phyloP scores from a whole-genome alignment of 2,888 invertebrate species.

The Limnephilus rhombicus region DNA sequence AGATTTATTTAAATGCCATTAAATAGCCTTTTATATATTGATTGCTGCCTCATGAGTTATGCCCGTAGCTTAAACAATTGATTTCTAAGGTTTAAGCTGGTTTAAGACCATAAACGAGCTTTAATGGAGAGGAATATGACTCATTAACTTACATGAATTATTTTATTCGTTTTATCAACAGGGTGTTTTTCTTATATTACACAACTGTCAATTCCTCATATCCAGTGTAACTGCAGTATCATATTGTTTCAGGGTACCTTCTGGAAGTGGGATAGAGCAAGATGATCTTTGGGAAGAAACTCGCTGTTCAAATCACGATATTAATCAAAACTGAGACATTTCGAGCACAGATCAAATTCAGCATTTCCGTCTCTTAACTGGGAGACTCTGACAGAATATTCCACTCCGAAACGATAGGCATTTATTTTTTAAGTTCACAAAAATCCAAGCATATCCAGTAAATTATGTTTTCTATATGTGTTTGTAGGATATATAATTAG shows the following conservation, averaged over 20 bases:
- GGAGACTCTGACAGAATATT: no score
- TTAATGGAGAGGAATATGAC: background rate
- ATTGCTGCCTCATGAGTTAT: conserved; percentile 30
- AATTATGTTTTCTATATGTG: no score
- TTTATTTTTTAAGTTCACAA: no score
- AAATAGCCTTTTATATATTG: conserved; percentile 1
- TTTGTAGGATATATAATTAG: no score
- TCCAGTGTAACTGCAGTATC: background rate
- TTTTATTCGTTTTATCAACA: background rate
- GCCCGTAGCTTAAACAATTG: background rate
- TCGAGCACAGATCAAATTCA: no score
- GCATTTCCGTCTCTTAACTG: no score
- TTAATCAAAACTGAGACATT: no score
- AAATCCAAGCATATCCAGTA: no score
- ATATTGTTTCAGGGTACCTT: background rate
- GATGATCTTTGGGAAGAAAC: no score
- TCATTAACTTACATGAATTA: background rate
- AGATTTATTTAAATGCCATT: conserved; percentile 40
- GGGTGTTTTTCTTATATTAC: background rate
- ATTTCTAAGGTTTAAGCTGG: background rate
- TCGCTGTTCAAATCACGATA: no score
- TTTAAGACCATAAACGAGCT: background rate
- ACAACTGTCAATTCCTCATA: background rate
- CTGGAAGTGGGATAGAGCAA: background rate
- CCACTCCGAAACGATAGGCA: no score